A percentile compares a stretch with the other conserved stretches of the same genome.
Conservation (phyloP, 1,140 invertebrate genomes). For the Drosophila sturtevanti region DNA sequence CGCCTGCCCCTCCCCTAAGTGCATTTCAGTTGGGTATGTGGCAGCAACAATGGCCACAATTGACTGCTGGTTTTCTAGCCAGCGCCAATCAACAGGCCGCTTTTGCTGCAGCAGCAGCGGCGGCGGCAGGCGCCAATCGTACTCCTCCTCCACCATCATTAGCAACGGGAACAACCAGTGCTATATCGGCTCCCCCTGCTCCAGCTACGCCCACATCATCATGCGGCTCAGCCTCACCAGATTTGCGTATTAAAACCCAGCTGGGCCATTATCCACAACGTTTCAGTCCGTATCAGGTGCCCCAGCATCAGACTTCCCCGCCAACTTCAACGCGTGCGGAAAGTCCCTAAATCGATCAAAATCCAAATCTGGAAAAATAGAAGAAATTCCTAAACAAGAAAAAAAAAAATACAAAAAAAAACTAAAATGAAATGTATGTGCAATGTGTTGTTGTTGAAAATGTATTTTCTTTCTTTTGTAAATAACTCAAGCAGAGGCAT, state of each 20-base stretch:
- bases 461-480: constrained; percentile 37
- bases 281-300: constrained; percentile 82
- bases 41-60: constrained; percentile 82
- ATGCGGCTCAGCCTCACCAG: constrained; percentile 74
- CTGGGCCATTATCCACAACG: constrained; percentile 75
- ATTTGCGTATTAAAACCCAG: constrained; percentile 65
- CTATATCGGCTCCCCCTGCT: constrained; percentile 44
- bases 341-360: constrained; percentile 49
- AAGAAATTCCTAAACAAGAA: neutral
- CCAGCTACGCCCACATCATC: constrained; percentile 72
- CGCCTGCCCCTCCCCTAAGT: constrained; percentile 51
- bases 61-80: constrained; percentile 79
- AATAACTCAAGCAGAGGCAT: constrained; percentile 57
- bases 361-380: too few relatives aligned
- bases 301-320: constrained; percentile 69
- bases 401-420: neutral
- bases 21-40: constrained; percentile 82
- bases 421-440: constrained; percentile 67
- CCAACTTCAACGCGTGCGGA: constrained; percentile 58
- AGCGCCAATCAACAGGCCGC: constrained; percentile 79
- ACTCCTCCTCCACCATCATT: constrained; percentile 54
- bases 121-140: constrained; percentile 66
- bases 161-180: neutral
- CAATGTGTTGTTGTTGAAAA: constrained; percentile 51
- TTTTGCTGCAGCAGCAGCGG: constrained; percentile 60